phyloP scores from a whole-genome alignment of 1,140 invertebrate genomes.

The Arctopsyche grandis region DNA sequence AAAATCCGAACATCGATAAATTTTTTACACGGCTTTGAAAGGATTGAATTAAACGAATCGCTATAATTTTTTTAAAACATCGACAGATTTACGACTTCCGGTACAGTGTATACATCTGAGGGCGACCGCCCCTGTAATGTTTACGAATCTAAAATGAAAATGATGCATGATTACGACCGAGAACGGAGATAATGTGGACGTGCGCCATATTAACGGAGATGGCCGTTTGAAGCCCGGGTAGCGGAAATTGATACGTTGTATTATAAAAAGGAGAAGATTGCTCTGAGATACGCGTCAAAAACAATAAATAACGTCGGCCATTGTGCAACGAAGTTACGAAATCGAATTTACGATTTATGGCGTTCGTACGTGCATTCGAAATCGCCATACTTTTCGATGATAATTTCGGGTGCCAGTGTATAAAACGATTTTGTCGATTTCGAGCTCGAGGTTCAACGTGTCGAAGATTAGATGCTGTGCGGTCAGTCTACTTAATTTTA shows the following conservation, averaged over 20 bases:
- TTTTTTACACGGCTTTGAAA: too few relatives aligned
- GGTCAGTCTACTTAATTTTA: too few relatives aligned
- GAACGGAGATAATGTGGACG: conserved; percentile 1
- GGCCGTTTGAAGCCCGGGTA: background rate
- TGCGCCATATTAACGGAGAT: background rate
- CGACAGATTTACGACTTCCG: background rate
- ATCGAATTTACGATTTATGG: conserved; percentile 13
- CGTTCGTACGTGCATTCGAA: background rate
- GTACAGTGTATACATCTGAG: background rate
- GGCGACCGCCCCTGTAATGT: background rate
- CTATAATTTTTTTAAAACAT: too few relatives aligned
- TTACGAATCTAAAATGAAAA: conserved; percentile 9
- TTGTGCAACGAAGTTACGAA: conserved; percentile 3
- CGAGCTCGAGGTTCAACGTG: background rate
- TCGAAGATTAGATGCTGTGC: background rate
- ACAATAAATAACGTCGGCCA: conserved; percentile 6
- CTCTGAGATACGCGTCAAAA: background rate
- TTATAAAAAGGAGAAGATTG: background rate
- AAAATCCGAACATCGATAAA: too few relatives aligned
- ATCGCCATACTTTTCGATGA: conserved; percentile 14
- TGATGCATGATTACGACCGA: background rate
- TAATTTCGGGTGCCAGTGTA: background rate
- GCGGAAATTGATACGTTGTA: conserved; percentile 22
- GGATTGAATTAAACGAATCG: too few relatives aligned
- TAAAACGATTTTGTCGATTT: background rate